phyloP scores from a whole-genome alignment of 1,140 invertebrate genomes.

The Drosophila arawakana region DNA sequence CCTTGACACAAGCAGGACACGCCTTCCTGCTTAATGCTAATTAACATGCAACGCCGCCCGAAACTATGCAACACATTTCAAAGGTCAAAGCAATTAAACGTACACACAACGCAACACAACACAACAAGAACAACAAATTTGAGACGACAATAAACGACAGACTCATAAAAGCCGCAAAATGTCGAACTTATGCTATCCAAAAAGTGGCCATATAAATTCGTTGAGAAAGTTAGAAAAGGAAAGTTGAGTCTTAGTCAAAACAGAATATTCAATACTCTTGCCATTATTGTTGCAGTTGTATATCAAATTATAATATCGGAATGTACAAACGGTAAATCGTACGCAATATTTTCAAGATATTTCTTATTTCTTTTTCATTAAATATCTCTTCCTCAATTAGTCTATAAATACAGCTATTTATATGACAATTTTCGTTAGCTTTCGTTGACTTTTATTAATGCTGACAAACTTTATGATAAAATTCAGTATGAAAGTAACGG shows the following conservation, averaged over 20 bases:
- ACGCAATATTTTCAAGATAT: too few relatives aligned
- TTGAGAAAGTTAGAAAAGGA: neutral
- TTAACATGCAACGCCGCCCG: conserved; percentile 73
- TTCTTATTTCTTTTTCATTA: neutral
- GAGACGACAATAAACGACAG: conserved; percentile 13
- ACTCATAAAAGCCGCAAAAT: conserved; percentile 69
- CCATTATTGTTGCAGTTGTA: too few relatives aligned
- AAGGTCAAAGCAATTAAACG: conserved; percentile 79
- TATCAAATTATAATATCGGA: too few relatives aligned
- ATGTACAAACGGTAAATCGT: too few relatives aligned
- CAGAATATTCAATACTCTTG: neutral
- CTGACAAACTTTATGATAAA: conserved; percentile 14
- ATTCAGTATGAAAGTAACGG: conserved; percentile 10
- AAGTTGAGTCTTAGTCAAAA: neutral
- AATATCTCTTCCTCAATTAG: neutral
- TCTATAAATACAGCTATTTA: neutral
- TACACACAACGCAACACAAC: conserved; percentile 45
- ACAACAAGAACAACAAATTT: conserved; percentile 1
- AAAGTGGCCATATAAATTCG: conserved; percentile 13
- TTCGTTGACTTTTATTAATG: conserved; percentile 2
- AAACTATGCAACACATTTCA: conserved; percentile 67
- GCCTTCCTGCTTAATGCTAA: conserved; percentile 71
- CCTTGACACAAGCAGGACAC: conserved; percentile 36
- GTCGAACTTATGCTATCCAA: conserved; percentile 53
- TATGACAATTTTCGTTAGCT: neutral